Percentiles rank a stretch among this genome's conserved stretches.
Conservation (phyloP, 2,797 vertebrate genomes). For the Dryobates pubescens region DNA sequence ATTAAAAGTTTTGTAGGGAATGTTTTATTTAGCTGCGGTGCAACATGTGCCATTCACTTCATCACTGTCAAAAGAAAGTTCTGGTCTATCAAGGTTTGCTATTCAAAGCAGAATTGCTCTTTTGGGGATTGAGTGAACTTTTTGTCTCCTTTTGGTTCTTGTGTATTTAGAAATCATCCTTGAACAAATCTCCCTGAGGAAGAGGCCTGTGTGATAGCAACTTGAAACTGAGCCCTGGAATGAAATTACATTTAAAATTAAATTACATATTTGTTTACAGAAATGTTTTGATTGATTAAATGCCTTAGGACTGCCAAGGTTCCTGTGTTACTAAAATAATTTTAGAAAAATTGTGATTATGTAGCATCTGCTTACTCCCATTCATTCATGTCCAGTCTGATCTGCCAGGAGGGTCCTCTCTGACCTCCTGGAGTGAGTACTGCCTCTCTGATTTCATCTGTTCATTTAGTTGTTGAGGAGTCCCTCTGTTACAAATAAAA, state of each 20-base stretch:
- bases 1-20: background rate
- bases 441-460: constrained; percentile 43
- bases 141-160: background rate
- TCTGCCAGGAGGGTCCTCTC: background rate
- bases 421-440: constrained; percentile 4
- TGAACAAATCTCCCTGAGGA: background rate
- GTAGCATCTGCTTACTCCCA: background rate
- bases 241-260: constrained; percentile 41
- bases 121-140: background rate
- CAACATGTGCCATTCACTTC: background rate
- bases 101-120: background rate
- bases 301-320: constrained; percentile 10
- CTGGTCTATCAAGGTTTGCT: background rate
- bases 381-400: background rate
- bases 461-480: background rate
- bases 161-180: background rate
- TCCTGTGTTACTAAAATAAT: background rate
- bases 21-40: background rate
- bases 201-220: background rate
- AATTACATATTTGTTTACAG: constrained; percentile 22
- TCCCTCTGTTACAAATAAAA: background rate
- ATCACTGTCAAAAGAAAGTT: background rate
- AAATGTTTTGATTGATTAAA: constrained; percentile 42
- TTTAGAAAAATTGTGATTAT: background rate
- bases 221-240: background rate